Evolutionary conservation across 2,888 invertebrate species (phyloP).

Genomic region (Galerucella pusilla): DNA sequence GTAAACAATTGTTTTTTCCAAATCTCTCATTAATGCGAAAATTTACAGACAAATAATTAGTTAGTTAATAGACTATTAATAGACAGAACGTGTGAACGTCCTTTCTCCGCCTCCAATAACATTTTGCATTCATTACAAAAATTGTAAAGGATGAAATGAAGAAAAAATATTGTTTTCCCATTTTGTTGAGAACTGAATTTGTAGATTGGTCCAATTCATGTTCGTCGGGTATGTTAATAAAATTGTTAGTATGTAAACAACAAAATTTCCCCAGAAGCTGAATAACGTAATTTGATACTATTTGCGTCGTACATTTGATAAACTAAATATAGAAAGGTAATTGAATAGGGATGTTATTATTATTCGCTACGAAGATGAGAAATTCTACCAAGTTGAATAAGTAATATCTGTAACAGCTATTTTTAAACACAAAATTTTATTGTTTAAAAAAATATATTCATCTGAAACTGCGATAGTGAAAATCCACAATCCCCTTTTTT

Average conservation of each 20-base stretch:
- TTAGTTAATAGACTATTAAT: too few species aligned
- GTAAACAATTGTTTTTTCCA: too few species aligned
- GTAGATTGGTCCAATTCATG: not conserved
- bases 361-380: too few species aligned
- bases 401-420: not conserved
- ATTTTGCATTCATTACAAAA: too few species aligned
- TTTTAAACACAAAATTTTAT: not conserved
- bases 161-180: too few species aligned
- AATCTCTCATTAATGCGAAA: too few species aligned
- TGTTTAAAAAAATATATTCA: not conserved
- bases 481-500: constrained; percentile 2
- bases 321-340: not conserved
- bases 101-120: too few species aligned
- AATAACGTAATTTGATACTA: not conserved
- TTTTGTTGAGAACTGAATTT: too few species aligned
- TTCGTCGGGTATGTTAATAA: not conserved
- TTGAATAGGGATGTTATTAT: too few species aligned
- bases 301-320: not conserved
- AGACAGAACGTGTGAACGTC: too few species aligned
- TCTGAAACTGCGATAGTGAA: not conserved
- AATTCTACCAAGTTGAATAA: not conserved
- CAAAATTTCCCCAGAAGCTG: not conserved
- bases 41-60: too few species aligned
- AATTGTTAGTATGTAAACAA: not conserved
- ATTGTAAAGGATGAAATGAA: too few species aligned